phyloP scores from a whole-genome alignment of 1,140 invertebrate genomes.

The Hyles vespertilio region DNA sequence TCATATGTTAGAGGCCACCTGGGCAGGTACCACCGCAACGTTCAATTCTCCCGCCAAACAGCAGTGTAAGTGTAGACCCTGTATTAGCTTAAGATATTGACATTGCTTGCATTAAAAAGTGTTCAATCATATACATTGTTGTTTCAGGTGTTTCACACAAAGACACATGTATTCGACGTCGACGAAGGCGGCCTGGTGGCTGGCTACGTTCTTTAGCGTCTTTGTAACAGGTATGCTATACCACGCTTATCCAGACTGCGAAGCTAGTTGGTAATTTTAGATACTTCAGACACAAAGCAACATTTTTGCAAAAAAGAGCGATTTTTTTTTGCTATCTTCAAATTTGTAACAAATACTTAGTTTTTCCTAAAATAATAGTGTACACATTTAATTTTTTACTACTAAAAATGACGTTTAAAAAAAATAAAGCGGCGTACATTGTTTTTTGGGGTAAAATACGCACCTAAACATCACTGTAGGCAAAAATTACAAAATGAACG shows the following conservation, averaged over 20 bases:
- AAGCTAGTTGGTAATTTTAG: too few relatives aligned
- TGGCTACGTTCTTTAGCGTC: constrained; percentile 64
- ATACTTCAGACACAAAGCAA: too few relatives aligned
- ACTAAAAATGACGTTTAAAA: too few relatives aligned
- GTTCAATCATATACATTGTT: constrained; percentile 8
- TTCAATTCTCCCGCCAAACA: too few relatives aligned
- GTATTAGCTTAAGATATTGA: not conserved
- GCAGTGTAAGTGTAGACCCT: too few relatives aligned
- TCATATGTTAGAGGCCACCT: too few relatives aligned
- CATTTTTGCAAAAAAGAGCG: too few relatives aligned
- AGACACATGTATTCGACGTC: constrained; percentile 65
- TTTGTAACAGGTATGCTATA: constrained; percentile 55
- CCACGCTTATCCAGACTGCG: not conserved
- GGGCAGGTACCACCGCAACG: too few relatives aligned
- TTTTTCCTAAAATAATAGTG: not conserved
- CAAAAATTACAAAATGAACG: too few relatives aligned
- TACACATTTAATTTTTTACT: not conserved
- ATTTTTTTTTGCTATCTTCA: not conserved
- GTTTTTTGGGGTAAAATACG: too few relatives aligned
- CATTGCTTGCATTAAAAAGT: not conserved
- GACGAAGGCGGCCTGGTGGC: constrained; percentile 68
- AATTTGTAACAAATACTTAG: not conserved
- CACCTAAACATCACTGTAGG: too few relatives aligned
- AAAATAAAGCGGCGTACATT: too few relatives aligned
- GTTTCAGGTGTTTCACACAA: constrained; percentile 47